Evolutionary conservation across 2,113 vertebrate genomes (phyloP), one percentile per base, ranked within the genome.

Genomic region (Percina caprodes): DNA sequence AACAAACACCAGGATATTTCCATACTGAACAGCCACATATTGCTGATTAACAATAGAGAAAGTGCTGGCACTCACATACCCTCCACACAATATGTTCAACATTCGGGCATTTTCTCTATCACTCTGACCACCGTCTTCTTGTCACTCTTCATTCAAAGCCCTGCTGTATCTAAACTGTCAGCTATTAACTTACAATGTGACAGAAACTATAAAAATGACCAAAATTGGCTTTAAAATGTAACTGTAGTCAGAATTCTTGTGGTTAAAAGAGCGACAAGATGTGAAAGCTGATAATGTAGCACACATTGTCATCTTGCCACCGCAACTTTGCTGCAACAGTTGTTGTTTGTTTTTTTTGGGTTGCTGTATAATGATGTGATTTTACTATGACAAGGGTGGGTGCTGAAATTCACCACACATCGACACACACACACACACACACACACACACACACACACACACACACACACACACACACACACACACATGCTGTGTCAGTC

Each of bases 381-480:
- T 90, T 90, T 86, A 87, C 82, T 85, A 85, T 39, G 4, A 75
- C 60, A 73, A 79, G 88, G 88, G 88, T 75, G 85, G 71, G 48
- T 9, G 48, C 68, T 79, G 48, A 21, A 21, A 39, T 61, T 76
- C 23, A 67, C 52, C 55, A 35, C 72, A 84, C 67, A 55, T 5
- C 30, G 4, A 54, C 42, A 51, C 45, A 30, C 24, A 21, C 39
- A 19, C n/a, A 26, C 58, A 56, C 16, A 46, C 49, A 63, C 46
- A 39, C 6, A 49, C 49, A 49, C 45, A n/a, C 42, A 59, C 54
- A 69, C 49, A 45, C 9, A 13, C 48, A 39, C 12, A 39, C 33
- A 33, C 33, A 33, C 33, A 33, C 33, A 33, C 33, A 39, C 35
- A 9, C 9, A 19, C 33, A 24, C 46, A 74, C 54, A 23, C 54